phyloP scores from a whole-genome alignment of 2,113 vertebrate genomes.

The Oryzias melastigma region DNA sequence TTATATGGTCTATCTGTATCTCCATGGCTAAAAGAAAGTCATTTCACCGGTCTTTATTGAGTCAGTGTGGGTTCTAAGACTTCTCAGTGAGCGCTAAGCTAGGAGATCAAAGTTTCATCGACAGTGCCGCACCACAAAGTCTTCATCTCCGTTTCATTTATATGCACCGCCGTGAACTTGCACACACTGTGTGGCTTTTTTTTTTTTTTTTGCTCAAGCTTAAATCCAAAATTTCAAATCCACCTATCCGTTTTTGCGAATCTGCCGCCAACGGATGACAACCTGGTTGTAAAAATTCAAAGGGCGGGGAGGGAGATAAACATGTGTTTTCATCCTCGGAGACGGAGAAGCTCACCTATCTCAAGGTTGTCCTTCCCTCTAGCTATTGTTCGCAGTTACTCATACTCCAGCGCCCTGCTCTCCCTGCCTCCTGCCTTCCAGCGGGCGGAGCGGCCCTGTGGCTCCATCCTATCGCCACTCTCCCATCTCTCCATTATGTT shows the following conservation, averaged over 20 bases:
- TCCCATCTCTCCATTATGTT: constrained; percentile 66
- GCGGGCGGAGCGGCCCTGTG: constrained; percentile 39
- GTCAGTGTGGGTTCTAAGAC: constrained; percentile 30
- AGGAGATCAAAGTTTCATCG: constrained; percentile 48
- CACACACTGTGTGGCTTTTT: constrained; percentile 10
- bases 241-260: neutral
- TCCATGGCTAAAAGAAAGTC: constrained; percentile 36
- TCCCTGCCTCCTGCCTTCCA: constrained; percentile 36
- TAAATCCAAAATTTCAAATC: constrained; percentile 31
- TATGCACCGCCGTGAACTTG: constrained; percentile 19
- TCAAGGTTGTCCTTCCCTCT: constrained; percentile 52
- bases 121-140: constrained; percentile 36
- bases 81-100: constrained; percentile 32
- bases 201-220: constrained; percentile 9
- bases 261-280: neutral
- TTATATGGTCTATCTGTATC: constrained; percentile 64
- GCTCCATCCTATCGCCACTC: constrained; percentile 55
- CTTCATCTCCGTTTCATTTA: constrained; percentile 58
- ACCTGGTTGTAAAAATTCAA: neutral
- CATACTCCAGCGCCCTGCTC: constrained; percentile 38
- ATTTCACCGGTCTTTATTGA: constrained; percentile 36
- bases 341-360: constrained; percentile 35
- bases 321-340: constrained; percentile 8
- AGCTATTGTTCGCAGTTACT: constrained; percentile 59
- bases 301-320: constrained; percentile 8